Conservation (phyloP, 2,888 invertebrate species). For the Ctenicera cuprea region DNA sequence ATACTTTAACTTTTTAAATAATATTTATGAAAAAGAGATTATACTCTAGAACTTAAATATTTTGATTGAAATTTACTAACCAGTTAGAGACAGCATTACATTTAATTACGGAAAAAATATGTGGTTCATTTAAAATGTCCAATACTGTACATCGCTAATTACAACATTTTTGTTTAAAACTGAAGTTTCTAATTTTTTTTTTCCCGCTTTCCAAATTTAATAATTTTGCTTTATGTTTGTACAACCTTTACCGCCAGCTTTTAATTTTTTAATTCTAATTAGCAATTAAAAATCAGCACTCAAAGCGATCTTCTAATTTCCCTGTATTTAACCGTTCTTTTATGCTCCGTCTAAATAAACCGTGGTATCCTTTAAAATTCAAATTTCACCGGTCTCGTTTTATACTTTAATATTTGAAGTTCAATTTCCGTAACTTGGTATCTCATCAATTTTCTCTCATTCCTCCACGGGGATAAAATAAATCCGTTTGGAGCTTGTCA, state of each 20-base stretch:
- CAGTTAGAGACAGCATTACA: too few relatives aligned
- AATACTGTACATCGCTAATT: too few relatives aligned
- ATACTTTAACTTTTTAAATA: too few relatives aligned
- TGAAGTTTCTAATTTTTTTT: too few relatives aligned
- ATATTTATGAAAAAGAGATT: too few relatives aligned
- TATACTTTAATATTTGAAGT: constrained; percentile 29
- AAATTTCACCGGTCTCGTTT: not conserved
- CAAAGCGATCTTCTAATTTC: not conserved
- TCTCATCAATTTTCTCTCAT: constrained; percentile 24
- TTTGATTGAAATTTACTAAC: too few relatives aligned
- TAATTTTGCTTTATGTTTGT: too few relatives aligned
- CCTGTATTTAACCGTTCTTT: not conserved
- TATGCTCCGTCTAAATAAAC: not conserved
- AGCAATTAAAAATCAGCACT: constrained; percentile 10
- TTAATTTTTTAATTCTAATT: not conserved
- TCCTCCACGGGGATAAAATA: not conserved
- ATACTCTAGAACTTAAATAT: too few relatives aligned
- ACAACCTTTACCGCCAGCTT: not conserved
- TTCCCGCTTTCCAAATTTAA: too few relatives aligned
- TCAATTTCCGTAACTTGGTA: constrained; percentile 32
- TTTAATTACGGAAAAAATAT: too few relatives aligned
- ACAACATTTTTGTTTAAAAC: too few relatives aligned
- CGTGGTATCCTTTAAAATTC: not conserved
- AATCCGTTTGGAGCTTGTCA: not conserved
- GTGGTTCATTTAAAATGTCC: too few relatives aligned